A percentile compares a stretch with the other conserved stretches of the same genome.
Evolutionary conservation across 2,113 vertebrate species (phyloP).

Genomic region (Cyprinodon tularosa): DNA sequence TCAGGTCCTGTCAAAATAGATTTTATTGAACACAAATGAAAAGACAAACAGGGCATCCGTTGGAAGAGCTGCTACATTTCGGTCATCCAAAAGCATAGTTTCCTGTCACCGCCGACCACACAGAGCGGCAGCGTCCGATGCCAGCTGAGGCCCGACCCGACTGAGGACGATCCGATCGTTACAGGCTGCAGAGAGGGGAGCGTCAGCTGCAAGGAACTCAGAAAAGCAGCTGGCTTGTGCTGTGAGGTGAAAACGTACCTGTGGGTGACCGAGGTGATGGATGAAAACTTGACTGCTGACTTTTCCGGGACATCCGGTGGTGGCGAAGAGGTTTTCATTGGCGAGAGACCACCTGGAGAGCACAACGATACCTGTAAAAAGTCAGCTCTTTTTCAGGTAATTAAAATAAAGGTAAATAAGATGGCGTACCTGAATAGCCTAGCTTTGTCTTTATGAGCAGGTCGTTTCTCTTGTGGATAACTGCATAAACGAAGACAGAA

Average conservation of each 20-base stretch:
- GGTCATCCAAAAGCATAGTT: conserved; percentile 94
- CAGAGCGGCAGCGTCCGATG: conserved; percentile 92
- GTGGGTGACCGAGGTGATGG: conserved; percentile 94
- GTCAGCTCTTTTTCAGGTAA: background rate
- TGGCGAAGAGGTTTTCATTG: conserved; percentile 94
- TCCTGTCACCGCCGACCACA: conserved; percentile 90
- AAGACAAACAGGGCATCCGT: conserved; percentile 35
- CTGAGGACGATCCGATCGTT: conserved; percentile 83
- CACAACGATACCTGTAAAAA: background rate
- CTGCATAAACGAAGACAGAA: conserved; percentile 71
- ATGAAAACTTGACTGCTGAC: conserved; percentile 88
- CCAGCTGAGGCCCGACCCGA: conserved; percentile 95
- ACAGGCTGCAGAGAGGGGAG: conserved; percentile 81
- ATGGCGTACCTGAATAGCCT: conserved; percentile 86
- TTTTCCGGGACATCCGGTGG: conserved; percentile 95
- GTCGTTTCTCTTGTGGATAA: conserved; percentile 93
- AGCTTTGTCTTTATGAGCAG: conserved; percentile 90
- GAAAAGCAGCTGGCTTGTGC: background rate
- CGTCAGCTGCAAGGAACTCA: background rate
- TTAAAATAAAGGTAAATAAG: background rate
- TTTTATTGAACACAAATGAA: conserved; percentile 65
- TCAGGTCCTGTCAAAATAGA: conserved; percentile 50
- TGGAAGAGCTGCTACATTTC: conserved; percentile 83
- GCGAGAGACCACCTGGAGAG: conserved; percentile 88
- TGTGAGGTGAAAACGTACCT: conserved; percentile 78